Conservation (phyloP, 2,797 vertebrate genomes). For the Varecia variegata region DNA sequence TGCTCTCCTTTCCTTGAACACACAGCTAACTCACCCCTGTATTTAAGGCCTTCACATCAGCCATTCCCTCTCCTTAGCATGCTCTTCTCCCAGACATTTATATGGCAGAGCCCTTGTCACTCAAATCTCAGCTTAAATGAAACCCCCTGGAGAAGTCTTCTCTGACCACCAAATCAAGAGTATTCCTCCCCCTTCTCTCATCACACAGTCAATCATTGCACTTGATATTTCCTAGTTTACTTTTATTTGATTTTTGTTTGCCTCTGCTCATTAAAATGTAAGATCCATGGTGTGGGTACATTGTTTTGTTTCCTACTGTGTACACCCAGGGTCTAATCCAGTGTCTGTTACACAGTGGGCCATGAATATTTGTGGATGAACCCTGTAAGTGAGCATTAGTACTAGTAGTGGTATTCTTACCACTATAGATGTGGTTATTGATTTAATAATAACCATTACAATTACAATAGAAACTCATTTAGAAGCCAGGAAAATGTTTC, state of each 20-base stretch:
- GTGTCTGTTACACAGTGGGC: neutral
- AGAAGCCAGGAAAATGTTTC: neutral
- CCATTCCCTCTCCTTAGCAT: neutral
- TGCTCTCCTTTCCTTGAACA: neutral
- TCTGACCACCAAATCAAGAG: neutral
- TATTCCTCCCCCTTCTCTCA: neutral
- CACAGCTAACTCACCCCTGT: neutral
- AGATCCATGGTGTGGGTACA: neutral
- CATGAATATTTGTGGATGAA: neutral
- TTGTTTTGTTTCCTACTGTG: neutral
- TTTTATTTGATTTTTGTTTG: neutral
- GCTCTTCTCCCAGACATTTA: neutral
- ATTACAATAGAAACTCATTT: neutral
- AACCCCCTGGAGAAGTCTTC: neutral
- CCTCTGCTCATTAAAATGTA: neutral
- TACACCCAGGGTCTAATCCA: neutral
- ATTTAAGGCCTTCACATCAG: neutral
- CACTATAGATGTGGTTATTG: neutral
- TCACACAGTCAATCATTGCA: neutral
- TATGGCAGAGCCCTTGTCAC: neutral
- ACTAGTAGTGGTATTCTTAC: neutral
- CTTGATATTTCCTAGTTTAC: neutral
- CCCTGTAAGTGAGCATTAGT: neutral
- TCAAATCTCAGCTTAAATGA: neutral
- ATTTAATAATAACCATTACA: neutral